Evolutionary conservation across 2,797 vertebrate genomes (phyloP).

Genomic region (Atherinosoma microstoma): DNA sequence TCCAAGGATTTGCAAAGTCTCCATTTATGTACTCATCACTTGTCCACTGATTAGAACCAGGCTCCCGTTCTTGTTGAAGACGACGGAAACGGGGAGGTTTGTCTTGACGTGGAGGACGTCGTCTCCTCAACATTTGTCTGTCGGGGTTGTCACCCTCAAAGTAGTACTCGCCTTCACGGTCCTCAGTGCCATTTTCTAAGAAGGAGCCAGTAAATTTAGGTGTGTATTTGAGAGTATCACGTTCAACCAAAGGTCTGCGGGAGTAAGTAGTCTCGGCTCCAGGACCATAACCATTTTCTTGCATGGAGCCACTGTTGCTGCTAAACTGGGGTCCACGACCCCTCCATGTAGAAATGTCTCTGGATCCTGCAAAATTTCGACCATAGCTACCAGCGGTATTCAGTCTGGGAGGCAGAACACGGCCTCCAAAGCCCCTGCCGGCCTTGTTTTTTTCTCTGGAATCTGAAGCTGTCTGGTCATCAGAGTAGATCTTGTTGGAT

Average conservation of each 20-base stretch:
- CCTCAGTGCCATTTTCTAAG: slow-evolving; percentile 87
- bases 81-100: slow-evolving; percentile 97
- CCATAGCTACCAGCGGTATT: slow-evolving; percentile 85
- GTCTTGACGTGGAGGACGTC: slow-evolving; percentile 95
- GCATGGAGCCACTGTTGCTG: slow-evolving; percentile 76
- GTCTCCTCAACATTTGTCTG: slow-evolving; percentile 89
- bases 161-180: slow-evolving; percentile 87
- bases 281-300: slow-evolving; percentile 88
- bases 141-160: slow-evolving; percentile 88
- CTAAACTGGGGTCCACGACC: slow-evolving; percentile 82
- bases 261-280: slow-evolving; percentile 81
- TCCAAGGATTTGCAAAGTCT: slow-evolving; percentile 88
- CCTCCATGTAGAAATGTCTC: slow-evolving; percentile 90
- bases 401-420: slow-evolving; percentile 91
- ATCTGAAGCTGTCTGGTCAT: slow-evolving; percentile 86
- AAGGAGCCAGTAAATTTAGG: slow-evolving; percentile 86
- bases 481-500: slow-evolving; percentile 91
- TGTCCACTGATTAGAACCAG: slow-evolving; percentile 88
- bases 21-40: slow-evolving; percentile 88
- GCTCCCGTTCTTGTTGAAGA: slow-evolving; percentile 91
- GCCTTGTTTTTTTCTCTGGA: slow-evolving; percentile 84
- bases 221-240: slow-evolving; percentile 86
- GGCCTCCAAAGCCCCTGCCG: slow-evolving; percentile 87
- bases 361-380: slow-evolving; percentile 83
- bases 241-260: slow-evolving; percentile 82